A percentile compares a stretch with the other conserved stretches of the same genome.
Conservation (phyloP, 2,113 vertebrate genomes). For the Peromyscus leucopus region DNA sequence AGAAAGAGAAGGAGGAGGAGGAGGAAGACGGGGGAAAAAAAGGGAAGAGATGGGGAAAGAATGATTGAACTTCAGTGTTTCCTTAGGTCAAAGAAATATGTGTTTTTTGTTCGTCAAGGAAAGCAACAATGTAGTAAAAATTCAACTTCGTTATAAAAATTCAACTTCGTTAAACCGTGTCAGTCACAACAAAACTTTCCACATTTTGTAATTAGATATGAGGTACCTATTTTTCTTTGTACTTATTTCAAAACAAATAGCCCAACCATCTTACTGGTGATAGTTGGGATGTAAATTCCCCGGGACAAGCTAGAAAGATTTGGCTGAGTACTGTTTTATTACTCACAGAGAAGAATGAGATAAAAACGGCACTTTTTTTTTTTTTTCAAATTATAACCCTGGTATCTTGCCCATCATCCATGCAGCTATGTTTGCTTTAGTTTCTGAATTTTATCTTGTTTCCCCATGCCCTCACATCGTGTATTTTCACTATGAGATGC, state of each 20-base stretch:
- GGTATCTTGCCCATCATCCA: neutral
- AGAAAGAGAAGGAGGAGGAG: accelerated
- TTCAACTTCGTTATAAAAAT: conserved; percentile 56
- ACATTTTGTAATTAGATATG: conserved; percentile 51
- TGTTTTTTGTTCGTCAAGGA: conserved; percentile 35
- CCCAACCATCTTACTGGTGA: conserved; percentile 7
- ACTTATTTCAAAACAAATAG: conserved; percentile 51
- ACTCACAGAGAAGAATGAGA: conserved; percentile 5
- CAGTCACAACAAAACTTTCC: conserved; percentile 42
- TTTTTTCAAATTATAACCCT: neutral
- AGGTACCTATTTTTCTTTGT: conserved; percentile 38
- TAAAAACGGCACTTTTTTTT: neutral
- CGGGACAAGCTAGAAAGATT: conserved; percentile 27
- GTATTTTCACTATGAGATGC: conserved; percentile 14
- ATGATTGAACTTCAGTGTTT: neutral
- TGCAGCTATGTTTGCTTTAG: neutral
- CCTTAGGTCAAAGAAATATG: neutral
- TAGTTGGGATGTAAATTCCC: neutral
- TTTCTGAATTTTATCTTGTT: neutral
- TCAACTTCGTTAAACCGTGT: conserved; percentile 41
- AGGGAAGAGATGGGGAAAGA: accelerated
- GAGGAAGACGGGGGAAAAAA: too few relatives aligned
- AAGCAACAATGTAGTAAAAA: conserved; percentile 34
- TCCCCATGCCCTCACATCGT: neutral
- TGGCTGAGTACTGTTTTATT: neutral